These are phyloP conservation scores for Pelochelys cantorii DNA, from an alignment of 2,797 vertebrate genomes.

Conservation along the genomic window DNA sequence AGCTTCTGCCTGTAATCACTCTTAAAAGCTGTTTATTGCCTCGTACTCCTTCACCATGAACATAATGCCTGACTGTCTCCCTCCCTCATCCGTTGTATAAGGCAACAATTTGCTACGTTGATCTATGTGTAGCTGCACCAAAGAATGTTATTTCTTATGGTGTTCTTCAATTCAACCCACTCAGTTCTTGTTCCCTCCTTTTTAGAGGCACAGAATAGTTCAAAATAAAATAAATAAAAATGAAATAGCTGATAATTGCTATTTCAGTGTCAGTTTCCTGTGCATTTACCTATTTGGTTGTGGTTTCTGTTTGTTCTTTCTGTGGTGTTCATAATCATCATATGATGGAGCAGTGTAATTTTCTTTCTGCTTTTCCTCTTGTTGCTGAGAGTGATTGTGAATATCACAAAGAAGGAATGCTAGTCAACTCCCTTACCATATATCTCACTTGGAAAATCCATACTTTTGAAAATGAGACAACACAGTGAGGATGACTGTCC, in stretches of 20 bases:
- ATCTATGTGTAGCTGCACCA: neutral
- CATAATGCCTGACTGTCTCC: slow-evolving; percentile 20
- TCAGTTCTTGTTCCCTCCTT: neutral
- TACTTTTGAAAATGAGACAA: slow-evolving; percentile 36
- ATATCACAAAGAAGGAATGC: slow-evolving; percentile 35
- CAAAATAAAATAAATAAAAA: neutral
- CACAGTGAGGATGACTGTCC: fast-evolving
- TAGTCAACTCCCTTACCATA: slow-evolving; percentile 25
- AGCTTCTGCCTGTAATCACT: slow-evolving; percentile 23
- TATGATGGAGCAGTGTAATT: neutral
- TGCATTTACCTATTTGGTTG: slow-evolving; percentile 56
- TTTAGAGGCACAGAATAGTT: neutral
- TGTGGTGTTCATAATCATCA: neutral
- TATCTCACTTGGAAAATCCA: slow-evolving; percentile 31
- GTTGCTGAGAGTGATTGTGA: neutral
- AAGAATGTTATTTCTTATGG: neutral
- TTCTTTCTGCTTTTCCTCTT: neutral
- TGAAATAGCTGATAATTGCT: slow-evolving; percentile 56
- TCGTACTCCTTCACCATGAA: slow-evolving; percentile 36
- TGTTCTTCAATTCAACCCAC: neutral
- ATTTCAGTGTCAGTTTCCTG: slow-evolving; percentile 61
- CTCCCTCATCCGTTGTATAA: slow-evolving; percentile 29
- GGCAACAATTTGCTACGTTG: neutral
- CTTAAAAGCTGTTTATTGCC: slow-evolving; percentile 24
- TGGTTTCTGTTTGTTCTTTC: neutral